Percentiles rank a stretch among this genome's conserved stretches.
Conservation (phyloP, 2,113 vertebrate genomes). For the Sisor rabdophorus region DNA sequence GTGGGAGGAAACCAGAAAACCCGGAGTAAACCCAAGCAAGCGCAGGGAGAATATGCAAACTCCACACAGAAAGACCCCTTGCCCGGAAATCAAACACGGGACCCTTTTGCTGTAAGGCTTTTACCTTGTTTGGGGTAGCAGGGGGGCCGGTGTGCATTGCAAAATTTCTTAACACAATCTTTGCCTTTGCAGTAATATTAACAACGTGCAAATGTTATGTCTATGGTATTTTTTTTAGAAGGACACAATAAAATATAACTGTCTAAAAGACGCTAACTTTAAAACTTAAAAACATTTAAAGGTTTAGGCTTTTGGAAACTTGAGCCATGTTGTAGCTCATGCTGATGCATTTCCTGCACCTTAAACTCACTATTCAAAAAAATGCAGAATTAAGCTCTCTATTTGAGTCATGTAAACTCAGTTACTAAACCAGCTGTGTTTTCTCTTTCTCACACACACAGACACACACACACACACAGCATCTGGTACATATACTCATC, state of each 20-base stretch:
- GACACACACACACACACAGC: conserved; percentile 28
- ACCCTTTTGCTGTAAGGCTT: too few relatives aligned
- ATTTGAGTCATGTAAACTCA: conserved; percentile 10
- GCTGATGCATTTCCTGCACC: neutral
- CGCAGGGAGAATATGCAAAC: too few relatives aligned
- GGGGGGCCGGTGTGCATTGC: neutral
- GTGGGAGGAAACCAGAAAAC: too few relatives aligned
- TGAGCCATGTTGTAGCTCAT: neutral
- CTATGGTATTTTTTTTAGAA: neutral
- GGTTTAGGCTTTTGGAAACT: neutral
- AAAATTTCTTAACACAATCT: neutral
- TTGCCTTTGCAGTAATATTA: neutral
- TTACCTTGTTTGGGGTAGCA: neutral
- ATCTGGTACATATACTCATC: conserved; percentile 27
- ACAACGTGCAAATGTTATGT: neutral
- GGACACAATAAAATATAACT: neutral
- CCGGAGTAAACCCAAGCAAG: too few relatives aligned
- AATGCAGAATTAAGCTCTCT: neutral
- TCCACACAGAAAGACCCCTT: too few relatives aligned
- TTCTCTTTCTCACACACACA: neutral
- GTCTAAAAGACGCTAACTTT: too few relatives aligned
- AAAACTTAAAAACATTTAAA: neutral
- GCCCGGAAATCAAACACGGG: too few relatives aligned
- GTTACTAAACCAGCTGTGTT: neutral
- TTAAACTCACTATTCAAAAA: neutral